Percentiles rank a stretch among this genome's conserved stretches.
These are phyloP conservation scores for Pyrocephalus nanus DNA, from an alignment of 2,797 vertebrate species.

Conservation along the genomic window DNA sequence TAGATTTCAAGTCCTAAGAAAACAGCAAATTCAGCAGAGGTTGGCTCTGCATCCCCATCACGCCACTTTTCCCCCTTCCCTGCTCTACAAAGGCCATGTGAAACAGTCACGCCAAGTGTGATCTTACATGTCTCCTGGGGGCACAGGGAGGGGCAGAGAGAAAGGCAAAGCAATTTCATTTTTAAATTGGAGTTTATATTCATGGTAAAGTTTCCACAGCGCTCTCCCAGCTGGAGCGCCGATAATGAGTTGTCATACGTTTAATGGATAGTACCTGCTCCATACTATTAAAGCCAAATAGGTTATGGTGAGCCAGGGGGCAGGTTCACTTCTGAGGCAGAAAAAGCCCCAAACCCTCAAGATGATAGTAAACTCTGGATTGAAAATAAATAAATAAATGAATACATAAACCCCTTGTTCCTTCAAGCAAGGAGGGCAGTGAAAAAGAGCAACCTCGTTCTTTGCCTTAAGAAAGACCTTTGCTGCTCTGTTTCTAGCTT, in stretches of 20 bases:
- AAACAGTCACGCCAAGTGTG: background rate
- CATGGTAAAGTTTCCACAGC: background rate
- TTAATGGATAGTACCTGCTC: background rate
- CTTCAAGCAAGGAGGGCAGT: background rate
- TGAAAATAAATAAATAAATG: background rate
- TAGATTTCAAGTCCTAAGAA: background rate
- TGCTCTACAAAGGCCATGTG: background rate
- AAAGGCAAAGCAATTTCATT: conserved; percentile 20
- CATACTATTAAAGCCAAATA: background rate
- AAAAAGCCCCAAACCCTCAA: background rate
- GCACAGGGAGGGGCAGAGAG: background rate
- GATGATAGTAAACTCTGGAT: background rate
- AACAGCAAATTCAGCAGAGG: background rate
- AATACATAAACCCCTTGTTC: background rate
- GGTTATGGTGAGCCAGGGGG: background rate
- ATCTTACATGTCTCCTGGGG: background rate
- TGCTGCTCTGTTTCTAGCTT: background rate
- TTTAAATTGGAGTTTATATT: conserved; percentile 8
- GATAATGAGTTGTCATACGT: background rate
- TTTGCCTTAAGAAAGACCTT: background rate
- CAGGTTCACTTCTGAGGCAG: background rate
- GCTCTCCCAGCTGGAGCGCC: background rate
- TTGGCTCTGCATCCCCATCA: background rate
- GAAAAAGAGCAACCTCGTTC: background rate
- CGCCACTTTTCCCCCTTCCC: background rate